Evolutionary conservation across 1,140 invertebrate genomes (phyloP), one percentile per base, ranked within the genome.

Genomic region (Whitmania pigra): DNA sequence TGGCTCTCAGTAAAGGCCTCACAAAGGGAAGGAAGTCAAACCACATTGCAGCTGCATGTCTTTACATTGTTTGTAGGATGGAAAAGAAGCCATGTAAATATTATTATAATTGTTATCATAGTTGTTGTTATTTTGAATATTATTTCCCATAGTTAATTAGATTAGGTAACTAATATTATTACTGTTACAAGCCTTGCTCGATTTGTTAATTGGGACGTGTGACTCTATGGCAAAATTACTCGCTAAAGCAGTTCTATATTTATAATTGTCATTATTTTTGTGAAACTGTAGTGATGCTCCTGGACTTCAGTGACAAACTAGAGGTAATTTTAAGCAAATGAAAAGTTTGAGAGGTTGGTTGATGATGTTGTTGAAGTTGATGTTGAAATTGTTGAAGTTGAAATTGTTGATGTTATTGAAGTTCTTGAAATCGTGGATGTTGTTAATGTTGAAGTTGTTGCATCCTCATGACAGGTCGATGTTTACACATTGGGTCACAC

Each of bases 251-350:
- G 66, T 67, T 67, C 17, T 25, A 6, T 36, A 36, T 67, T 6
- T 25, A 27, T 36, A 67, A 67, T 36, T 27, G 27, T 27, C 13
- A 36, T 71, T 73, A 36, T 40, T 49, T 49, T 49, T 49, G 9
- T 27, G 29, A 25, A 22, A 22, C 53, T 70, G 29, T 78, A 92
- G 89, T 94, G 88, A 87, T 96, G 81, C 84, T 98, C n/a, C 90
- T 99, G 76, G 96, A 99, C 81, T 94, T 98, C 57, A 96, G 93
- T 84, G 96, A 99, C 84, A 88, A 94, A 43, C 87, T 97, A 36
- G 83, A 85, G 79, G 84, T 85, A 76, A 75, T 75, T 74, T 57
- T 60, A 25, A 5, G 20, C 4, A 17, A 67, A 6, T 22, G 66
- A 49, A 53, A 54, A 25, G 1, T 9, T 54, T 20, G 13, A 17